Base-by-base conservation (phyloP, 1,140 invertebrate genomes). In the Marisa cornuarietis region DNA sequence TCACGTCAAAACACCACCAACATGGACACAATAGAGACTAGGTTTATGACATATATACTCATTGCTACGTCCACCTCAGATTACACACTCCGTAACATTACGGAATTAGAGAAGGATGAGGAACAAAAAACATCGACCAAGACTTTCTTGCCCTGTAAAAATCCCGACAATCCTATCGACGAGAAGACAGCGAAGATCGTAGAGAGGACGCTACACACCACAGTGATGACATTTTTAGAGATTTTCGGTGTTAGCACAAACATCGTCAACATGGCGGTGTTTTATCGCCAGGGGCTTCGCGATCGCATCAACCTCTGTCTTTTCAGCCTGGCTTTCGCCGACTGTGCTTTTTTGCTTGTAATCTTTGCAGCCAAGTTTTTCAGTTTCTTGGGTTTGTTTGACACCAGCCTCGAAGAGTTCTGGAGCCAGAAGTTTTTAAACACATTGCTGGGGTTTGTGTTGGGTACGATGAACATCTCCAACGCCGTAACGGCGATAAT, bases 221-320 rank as follows among this genome's bases (percentile, higher is more conserved):
- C 26, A 22, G 61, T 51, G 51, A 58, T 76, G 26, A 26, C 74
- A n/a, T 51, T n/a, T 13, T 26, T 76, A 13, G 74, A 76, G 65
- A 31, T 65, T 26, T 76, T 76, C 20, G 74, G 74, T 20, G 62
- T 76, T 13, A 66, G 31, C 14, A 76, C 74, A 24, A 76, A 76
- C 74, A 31, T 76, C 74, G 51, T 76, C 74, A 76, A 65, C 74
- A 51, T 61, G 26, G 20, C 65, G 24, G 62, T 76, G 13, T 76
- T 76, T 42, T 11, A n/a, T 24, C 74, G 74, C 8, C 74, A 76
- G 61, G 74, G 74, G 22, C 62, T 76, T 42, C 63, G 49, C 14
- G 62, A 76, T 20, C 13, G 74, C 14, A 76, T 76, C 58, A 76
- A 76, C 62, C 42, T 76, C 58, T 76, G 74, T 66, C 74, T 76